phyloP scores from a whole-genome alignment of 2,888 invertebrate species.

The Philhelius pedissequus region DNA sequence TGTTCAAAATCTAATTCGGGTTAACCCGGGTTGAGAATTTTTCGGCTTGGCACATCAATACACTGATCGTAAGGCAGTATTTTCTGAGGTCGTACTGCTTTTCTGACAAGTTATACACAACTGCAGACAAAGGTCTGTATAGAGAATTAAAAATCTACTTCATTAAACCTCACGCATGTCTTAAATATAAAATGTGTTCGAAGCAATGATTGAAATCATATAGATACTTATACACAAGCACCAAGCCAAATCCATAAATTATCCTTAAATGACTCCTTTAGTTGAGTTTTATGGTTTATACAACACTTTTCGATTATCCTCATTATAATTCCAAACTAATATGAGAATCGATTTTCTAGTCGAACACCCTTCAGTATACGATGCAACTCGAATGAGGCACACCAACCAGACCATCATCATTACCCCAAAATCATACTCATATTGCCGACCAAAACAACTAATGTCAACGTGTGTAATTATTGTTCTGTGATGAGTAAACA shows the following conservation, averaged over 20 bases:
- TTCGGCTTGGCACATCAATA: too few relatives aligned
- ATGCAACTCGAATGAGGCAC: background rate
- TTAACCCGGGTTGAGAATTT: too few relatives aligned
- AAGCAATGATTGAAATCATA: too few relatives aligned
- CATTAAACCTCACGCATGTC: too few relatives aligned
- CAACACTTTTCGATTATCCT: slow-evolving; percentile 16
- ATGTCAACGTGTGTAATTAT: slow-evolving; percentile 55
- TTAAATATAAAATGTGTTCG: too few relatives aligned
- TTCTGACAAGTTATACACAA: too few relatives aligned
- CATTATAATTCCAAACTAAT: background rate
- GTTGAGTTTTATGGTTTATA: background rate
- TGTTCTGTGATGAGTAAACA: slow-evolving; percentile 55
- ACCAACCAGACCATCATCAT: background rate
- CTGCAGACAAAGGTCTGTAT: too few relatives aligned
- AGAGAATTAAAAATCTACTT: too few relatives aligned
- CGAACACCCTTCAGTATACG: background rate
- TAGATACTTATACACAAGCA: too few relatives aligned
- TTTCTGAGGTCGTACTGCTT: too few relatives aligned
- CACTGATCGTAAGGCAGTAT: too few relatives aligned
- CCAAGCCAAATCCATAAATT: background rate
- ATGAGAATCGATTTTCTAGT: slow-evolving; percentile 29
- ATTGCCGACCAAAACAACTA: slow-evolving; percentile 27
- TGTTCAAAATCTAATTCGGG: too few relatives aligned
- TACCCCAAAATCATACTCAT: slow-evolving; percentile 20
- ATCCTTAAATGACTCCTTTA: background rate